Base-by-base conservation (phyloP, 1,140 invertebrate genomes). In the Phthorimaea operculella region DNA sequence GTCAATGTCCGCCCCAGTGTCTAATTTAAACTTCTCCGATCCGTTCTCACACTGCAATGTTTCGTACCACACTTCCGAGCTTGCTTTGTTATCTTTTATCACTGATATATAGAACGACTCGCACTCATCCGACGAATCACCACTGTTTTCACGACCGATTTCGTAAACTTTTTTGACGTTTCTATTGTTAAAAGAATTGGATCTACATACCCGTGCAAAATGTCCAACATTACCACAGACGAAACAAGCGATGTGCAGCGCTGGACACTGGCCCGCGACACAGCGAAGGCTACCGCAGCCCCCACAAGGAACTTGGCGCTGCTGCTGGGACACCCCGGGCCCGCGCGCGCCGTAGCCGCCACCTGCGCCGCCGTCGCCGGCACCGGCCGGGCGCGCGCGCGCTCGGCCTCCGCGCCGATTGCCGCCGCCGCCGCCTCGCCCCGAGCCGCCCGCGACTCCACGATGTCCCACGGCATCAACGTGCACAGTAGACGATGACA, bases 131-230 rank as follows among this genome's bases (percentile, higher is more conserved):
- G 15, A 28, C 10, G 39, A 15, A 17, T 62, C 33, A 44, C 33
- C 5, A 34, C 34, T 15, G 28, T 48, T 52, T 16, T 59, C 62
- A 63, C 70, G 17, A 9, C 21, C 17, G 66, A 69, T 67, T 63
- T 72, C 10, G 66, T 59, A 61, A 67, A 73, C 52, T 47, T 54
- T 51, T 64, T 12, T 44, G 33, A 52, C 16, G 54, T 53, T 50
- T 42, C 59, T 34, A 60, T 51, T 48, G 57, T 42, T 1, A 42
- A 54, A 17, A 54, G 15, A 47, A 15, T 33, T 18, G 6, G 53
- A 47, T 17, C 42, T 58, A 66, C 48, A 50, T 33, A 50, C 11
- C 21, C 48, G 17, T 14, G 48, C 48, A 14, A 50, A 50, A 28
- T 50, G 48, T 28, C 48, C 48, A 16, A 11, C 39, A 4, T 14